Percentiles rank a stretch among this genome's conserved stretches.
phyloP scores from a whole-genome alignment of 2,888 invertebrate species.

The Dryomyza anilis region DNA sequence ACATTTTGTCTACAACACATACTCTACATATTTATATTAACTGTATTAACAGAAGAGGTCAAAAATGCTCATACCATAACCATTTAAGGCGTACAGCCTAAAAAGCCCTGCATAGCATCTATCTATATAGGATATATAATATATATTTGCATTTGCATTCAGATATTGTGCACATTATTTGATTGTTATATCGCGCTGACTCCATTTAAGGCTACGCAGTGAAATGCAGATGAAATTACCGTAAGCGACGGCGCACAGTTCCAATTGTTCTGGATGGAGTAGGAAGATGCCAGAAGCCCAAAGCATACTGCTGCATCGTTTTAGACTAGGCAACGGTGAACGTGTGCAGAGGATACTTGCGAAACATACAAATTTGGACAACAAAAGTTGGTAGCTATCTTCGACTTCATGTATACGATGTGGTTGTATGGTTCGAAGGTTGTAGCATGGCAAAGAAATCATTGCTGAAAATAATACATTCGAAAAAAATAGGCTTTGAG shows the following conservation, averaged over 20 bases:
- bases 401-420: background rate
- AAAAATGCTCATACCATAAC: no score
- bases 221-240: slow-evolving; percentile 4
- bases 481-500: background rate
- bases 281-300: background rate
- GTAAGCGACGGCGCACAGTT: background rate
- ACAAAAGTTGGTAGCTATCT: background rate
- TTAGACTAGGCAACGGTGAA: background rate
- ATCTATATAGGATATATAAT: no score
- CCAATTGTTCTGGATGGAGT: background rate
- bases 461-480: background rate
- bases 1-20: no score
- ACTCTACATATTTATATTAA: no score
- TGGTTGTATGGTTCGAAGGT: background rate
- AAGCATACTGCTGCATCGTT: background rate
- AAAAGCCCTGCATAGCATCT: no score
- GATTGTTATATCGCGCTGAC: background rate
- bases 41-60: no score
- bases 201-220: slow-evolving; percentile 1
- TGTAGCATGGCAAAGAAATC: background rate
- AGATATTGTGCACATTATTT: slow-evolving; percentile 6
- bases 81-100: no score
- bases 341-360: background rate
- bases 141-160: no score
- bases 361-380: slow-evolving; percentile 5